These are phyloP conservation scores for Pelobates fuscus DNA, from an alignment of 2,113 vertebrate species.

Conservation along the genomic window DNA sequence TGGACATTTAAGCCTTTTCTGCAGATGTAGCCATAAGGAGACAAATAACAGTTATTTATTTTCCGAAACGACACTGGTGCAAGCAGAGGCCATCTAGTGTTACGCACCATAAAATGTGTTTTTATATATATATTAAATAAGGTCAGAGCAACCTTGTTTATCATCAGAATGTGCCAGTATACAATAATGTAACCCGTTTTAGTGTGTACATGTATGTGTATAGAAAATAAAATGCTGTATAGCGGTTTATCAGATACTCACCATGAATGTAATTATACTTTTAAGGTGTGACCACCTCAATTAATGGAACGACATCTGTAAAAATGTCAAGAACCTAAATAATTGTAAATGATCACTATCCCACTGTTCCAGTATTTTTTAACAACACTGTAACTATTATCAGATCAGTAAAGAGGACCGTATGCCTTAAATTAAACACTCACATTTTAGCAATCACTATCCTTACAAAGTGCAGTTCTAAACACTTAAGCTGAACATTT, in stretches of 20 bases:
- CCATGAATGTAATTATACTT: constrained; percentile 51
- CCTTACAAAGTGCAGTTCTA: too few species aligned
- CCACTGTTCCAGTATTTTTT: too few species aligned
- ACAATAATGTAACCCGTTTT: constrained; percentile 58
- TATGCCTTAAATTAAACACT: too few species aligned
- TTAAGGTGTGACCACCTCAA: neutral
- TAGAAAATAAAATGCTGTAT: constrained; percentile 55
- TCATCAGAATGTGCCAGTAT: constrained; percentile 52
- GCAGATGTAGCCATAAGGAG: constrained; percentile 37
- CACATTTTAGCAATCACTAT: too few species aligned
- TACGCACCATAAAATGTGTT: constrained; percentile 49
- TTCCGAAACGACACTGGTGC: too few species aligned
- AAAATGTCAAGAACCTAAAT: too few species aligned
- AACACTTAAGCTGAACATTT: too few species aligned
- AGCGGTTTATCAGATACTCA: constrained; percentile 58
- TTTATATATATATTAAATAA: constrained; percentile 39
- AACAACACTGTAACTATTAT: too few species aligned
- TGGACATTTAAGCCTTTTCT: neutral
- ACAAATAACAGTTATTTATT: constrained; percentile 8
- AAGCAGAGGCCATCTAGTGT: too few species aligned
- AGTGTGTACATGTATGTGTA: constrained; percentile 57
- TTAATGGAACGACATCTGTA: too few species aligned
- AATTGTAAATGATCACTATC: too few species aligned
- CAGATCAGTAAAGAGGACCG: too few species aligned
- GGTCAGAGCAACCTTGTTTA: constrained; percentile 58